Percentiles rank a stretch among this genome's conserved stretches.
These are phyloP conservation scores for Oegoconia quadripuncta DNA, from an alignment of 2,888 invertebrate species.

Conservation along the genomic window DNA sequence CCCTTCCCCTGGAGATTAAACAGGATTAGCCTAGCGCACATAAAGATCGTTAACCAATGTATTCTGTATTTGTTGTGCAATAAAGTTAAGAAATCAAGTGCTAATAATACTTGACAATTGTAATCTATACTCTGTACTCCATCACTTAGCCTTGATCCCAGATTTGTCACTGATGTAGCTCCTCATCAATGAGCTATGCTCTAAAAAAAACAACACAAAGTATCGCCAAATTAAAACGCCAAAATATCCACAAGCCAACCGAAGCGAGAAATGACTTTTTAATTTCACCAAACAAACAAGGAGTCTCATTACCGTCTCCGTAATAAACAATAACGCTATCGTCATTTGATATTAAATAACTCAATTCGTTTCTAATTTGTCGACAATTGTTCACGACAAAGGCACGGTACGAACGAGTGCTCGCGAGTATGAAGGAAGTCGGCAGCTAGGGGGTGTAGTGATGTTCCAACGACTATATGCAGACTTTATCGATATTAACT, in stretches of 20 bases:
- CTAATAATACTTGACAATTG: too few species aligned
- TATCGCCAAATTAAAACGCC: not conserved
- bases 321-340: constrained; percentile 68
- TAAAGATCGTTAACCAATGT: too few species aligned
- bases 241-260: not conserved
- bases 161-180: not conserved
- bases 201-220: not conserved
- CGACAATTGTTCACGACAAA: constrained; percentile 79
- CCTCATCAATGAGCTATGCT: not conserved
- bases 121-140: too few species aligned
- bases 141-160: too few species aligned
- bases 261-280: constrained; percentile 13
- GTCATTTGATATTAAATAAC: constrained; percentile 76
- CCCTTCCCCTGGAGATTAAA: too few species aligned
- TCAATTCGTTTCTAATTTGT: constrained; percentile 79
- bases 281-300: constrained; percentile 23
- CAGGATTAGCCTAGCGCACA: too few species aligned
- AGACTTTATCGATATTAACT: too few species aligned
- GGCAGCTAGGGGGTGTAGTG: constrained; percentile 60
- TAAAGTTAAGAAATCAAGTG: too few species aligned
- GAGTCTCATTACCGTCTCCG: constrained; percentile 30
- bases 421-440: constrained; percentile 78
- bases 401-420: constrained; percentile 76
- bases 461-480: constrained; percentile 26
- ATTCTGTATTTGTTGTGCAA: too few species aligned